Base-by-base conservation (phyloP, 2,797 vertebrate species). In the Anableps anableps region DNA sequence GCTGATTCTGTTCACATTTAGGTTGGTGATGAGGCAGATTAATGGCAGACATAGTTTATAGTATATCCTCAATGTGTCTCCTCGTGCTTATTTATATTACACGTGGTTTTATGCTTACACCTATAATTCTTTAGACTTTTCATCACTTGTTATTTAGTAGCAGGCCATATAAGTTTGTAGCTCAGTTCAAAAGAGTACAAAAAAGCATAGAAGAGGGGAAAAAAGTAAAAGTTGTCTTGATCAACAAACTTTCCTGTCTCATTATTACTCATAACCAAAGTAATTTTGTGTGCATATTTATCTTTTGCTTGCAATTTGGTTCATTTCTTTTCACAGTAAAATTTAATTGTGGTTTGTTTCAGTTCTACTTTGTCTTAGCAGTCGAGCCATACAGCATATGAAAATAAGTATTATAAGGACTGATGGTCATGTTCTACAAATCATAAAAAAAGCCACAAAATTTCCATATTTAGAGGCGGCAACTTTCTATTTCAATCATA, bases 351-450 rank as follows among this genome's bases (percentile, higher is more conserved):
- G 38, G 17, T 45, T 34, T 80, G 36, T 68, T 76, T 1, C 4
- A 74, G 64, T 60, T 78, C 82, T 45, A 31, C 75, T 36, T 68
- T 2, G 66, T 41, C 60, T 36, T 60, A 29, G 72, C 45, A 38
- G n/a, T 73, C 58, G 81, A 90, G 87, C 81, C 82, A 84, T 72
- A 53, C 53, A 1, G 0, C 14, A 75, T 81, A 87, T 87, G 86
- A 85, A 88, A 91, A 88, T 86, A 88, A 80, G 0, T 79, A 89
- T 90, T 90, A 71, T 89, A 89, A 90, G 88, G 0, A 82, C 72
- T 43, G 0, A 83, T 72, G 34, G 77, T 79, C 72, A 80, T 47
- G 34, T 88, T 89, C 80, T 84, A 38, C 68, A 82, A 85, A 80
- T 62, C 29, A 19, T 5, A 31, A 60, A 34, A 17, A 47, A 43